Evolutionary conservation across 2,888 invertebrate species (phyloP), one percentile per base, ranked within the genome.

Genomic region (Papilio gigon): DNA sequence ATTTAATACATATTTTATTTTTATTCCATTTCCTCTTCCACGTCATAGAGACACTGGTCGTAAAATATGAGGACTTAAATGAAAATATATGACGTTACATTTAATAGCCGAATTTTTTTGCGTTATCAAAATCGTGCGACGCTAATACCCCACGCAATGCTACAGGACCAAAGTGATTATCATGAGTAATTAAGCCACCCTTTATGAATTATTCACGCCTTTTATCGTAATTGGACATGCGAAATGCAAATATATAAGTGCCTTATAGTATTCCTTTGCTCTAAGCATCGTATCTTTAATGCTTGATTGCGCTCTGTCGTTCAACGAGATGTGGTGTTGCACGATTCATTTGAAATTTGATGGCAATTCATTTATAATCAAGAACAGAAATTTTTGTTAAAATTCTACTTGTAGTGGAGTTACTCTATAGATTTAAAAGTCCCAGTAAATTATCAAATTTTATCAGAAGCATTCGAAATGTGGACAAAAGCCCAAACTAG

Each of bases 61-160:
- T 59, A 12, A 37, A 35, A 65, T 6, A 25, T 35, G 53, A 11
- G 25, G 27, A 27, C 58, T 30, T 17, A 60, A 60, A 66, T 47
- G 25, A 60, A 65, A 65, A 59, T 44, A 53, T 44, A 44, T 65
- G 59, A 65, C 20, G 44, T 58, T 44, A 58, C 30, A 59, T 65
- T 65, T 30, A 53, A 37, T 37, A 42, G 61, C 60, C 65, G 40
- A 65, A 74, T 76, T 77, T 76, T 77, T 80, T 77, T 73, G 78
- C 74, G 78, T 84, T 84, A 85, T 86, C 84, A 77, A 84, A 83
- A 80, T 76, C 78, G 74, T 78, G 74, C 79, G 82, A 82, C 83
- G 83, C 79, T 88, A 87, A 87, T 87, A 83, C 78, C 78, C 81
- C 88, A 88, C 87, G 89, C 87, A 80, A 87, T 83, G 83, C 83